Conservation (phyloP, 2,888 invertebrate genomes). For the Temnothorax rugatulus region DNA sequence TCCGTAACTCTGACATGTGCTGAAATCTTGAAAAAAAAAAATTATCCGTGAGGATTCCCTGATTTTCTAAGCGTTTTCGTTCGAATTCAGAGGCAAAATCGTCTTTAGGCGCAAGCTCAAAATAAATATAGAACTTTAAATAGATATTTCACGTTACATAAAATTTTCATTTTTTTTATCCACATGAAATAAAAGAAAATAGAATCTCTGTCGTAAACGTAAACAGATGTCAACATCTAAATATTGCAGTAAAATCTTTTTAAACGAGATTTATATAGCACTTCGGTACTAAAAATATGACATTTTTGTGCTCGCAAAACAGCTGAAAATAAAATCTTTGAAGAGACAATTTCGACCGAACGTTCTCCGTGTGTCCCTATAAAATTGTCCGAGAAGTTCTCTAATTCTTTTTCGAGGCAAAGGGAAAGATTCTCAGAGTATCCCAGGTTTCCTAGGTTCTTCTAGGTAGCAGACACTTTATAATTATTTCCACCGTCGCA, state of each 20-base stretch:
- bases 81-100: neutral
- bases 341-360: conserved; percentile 10
- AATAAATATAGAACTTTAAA: neutral
- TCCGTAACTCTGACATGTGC: neutral
- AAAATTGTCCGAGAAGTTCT: neutral
- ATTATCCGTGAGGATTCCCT: neutral
- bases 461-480: neutral
- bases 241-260: neutral
- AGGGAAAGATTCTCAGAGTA: neutral
- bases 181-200: neutral
- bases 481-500: conserved; percentile 5
- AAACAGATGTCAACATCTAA: neutral
- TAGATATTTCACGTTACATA: neutral
- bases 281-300: neutral
- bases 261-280: neutral
- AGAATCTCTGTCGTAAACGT: neutral
- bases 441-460: neutral
- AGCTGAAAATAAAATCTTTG: neutral
- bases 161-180: neutral
- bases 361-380: neutral
- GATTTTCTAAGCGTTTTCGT: neutral
- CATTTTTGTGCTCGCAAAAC: neutral
- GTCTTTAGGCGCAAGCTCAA: neutral
- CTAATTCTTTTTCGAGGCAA: neutral
- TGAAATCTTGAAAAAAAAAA: neutral